Percentiles rank a stretch among this genome's conserved stretches.
Conservation (phyloP, 2,797 vertebrate genomes). For the Novumbra hubbsi region DNA sequence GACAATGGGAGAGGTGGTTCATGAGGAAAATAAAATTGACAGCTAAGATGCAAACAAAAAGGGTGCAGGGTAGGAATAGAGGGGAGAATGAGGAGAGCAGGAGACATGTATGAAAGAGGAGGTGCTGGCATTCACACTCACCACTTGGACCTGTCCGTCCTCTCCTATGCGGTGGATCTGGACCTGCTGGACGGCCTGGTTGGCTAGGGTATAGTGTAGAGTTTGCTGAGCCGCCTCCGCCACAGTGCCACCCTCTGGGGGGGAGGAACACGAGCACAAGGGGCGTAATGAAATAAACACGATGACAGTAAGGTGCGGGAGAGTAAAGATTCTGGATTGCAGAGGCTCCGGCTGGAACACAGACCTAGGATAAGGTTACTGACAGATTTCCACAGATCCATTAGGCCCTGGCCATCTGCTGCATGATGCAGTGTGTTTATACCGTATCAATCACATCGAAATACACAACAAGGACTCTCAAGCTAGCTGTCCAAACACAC, state of each 20-base stretch:
- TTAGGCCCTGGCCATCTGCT: constrained; percentile 53
- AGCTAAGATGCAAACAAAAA: not conserved
- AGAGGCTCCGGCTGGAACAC: not conserved
- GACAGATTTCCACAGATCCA: not conserved
- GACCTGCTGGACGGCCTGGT: constrained; percentile 88
- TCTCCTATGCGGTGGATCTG: constrained; percentile 98
- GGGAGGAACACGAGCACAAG: constrained; percentile 34
- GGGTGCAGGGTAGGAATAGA: not conserved
- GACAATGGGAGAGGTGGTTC: not conserved
- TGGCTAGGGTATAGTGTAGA: constrained; percentile 92
- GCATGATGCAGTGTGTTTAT: constrained; percentile 59
- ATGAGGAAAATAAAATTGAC: not conserved
- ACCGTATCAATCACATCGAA: constrained; percentile 59
- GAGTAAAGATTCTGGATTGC: not conserved
- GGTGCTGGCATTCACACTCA: constrained; percentile 68
- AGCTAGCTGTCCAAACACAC: constrained; percentile 56
- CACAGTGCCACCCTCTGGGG: constrained; percentile 81
- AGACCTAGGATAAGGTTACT: not conserved
- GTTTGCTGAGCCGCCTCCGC: constrained; percentile 87
- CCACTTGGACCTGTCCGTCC: constrained; percentile 98
- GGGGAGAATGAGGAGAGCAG: not conserved
- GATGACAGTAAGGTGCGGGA: not conserved
- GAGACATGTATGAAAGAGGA: constrained; percentile 39
- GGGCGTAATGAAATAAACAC: too few relatives aligned
- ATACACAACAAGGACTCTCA: constrained; percentile 62